Evolutionary conservation across 2,113 vertebrate species (phyloP).

Genomic region (Myotis yumanensis): DNA sequence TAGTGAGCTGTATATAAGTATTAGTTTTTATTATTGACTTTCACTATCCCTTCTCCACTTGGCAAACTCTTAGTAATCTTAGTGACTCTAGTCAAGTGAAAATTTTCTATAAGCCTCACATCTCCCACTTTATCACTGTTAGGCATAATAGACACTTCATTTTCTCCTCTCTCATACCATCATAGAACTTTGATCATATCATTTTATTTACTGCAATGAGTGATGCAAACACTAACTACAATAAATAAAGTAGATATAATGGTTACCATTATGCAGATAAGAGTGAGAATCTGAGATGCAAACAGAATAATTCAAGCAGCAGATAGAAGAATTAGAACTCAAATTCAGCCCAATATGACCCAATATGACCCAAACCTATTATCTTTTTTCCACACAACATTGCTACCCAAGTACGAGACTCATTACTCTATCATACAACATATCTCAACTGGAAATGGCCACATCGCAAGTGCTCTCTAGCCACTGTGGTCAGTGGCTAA

Average conservation of each 20-base stretch:
- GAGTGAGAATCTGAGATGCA: not conserved
- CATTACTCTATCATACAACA: not conserved
- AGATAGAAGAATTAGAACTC: not conserved
- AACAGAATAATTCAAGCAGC: not conserved
- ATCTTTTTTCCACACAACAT: not conserved
- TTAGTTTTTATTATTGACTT: not conserved
- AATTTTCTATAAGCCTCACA: not conserved
- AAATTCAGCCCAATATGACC: not conserved
- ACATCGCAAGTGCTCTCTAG: not conserved
- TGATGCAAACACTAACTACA: not conserved
- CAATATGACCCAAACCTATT: not conserved
- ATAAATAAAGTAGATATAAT: not conserved
- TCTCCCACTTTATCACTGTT: not conserved
- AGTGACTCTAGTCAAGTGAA: not conserved
- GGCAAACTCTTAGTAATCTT: not conserved
- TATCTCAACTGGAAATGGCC: not conserved
- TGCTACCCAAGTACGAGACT: not conserved
- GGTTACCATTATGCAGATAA: not conserved
- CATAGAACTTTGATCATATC: not conserved
- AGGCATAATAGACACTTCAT: not conserved
- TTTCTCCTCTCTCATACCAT: not conserved
- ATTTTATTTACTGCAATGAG: not conserved
- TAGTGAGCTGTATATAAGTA: not conserved
- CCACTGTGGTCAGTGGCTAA: not conserved
- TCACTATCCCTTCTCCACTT: not conserved